Base-by-base conservation (phyloP, 2,888 invertebrate genomes). In the Pasiphila rectangulata region DNA sequence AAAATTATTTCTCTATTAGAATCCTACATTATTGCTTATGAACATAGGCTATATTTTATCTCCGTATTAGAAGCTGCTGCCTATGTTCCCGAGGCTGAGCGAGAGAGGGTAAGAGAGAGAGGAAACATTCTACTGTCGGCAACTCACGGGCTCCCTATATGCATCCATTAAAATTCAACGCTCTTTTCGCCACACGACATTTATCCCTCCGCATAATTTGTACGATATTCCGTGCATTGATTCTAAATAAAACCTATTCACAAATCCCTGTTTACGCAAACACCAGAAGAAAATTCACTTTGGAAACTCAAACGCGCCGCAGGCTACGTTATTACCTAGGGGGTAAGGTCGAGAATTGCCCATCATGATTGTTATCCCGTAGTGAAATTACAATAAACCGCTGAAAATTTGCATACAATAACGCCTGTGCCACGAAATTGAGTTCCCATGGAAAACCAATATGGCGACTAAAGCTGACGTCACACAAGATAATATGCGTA, bases 401-500 rank as follows among this genome's bases (percentile, higher is more conserved):
- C 59, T 53, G 43, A 61, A 57, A 50, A 75, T 77, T 75, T 73
- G 66, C 75, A 76, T 75, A 68, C 61, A 63, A 63, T 62, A 57
- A 55, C 63, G 57, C 60, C 59, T 56, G 57, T 59, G 52, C 61
- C 59, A 58, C 64, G 54, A 70, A 74, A 76, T 75, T 72, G 74
- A 66, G 73, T 72, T 70, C 56, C 55, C 63, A 54, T 67, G 59
- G 67, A 51, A 70, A 76, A 71, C 72, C 71, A 75, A 72, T 76
- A 74, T 74, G 72, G 70, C 62, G 36, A 9, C 32, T 19, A 16
- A 32, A n/a, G n/a, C n/a, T n/a, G n/a, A n/a, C n/a, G n/a, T n/a
- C n/a, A n/a, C n/a, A n/a, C n/a, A n/a, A n/a, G n/a, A n/a, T n/a
- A n/a, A n/a, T n/a, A n/a, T n/a, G n/a, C n/a, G n/a, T n/a, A n/a